Evolutionary conservation across 2,113 vertebrate species (phyloP), one percentile per base, ranked within the genome.

Genomic region (Setophaga petechia): DNA sequence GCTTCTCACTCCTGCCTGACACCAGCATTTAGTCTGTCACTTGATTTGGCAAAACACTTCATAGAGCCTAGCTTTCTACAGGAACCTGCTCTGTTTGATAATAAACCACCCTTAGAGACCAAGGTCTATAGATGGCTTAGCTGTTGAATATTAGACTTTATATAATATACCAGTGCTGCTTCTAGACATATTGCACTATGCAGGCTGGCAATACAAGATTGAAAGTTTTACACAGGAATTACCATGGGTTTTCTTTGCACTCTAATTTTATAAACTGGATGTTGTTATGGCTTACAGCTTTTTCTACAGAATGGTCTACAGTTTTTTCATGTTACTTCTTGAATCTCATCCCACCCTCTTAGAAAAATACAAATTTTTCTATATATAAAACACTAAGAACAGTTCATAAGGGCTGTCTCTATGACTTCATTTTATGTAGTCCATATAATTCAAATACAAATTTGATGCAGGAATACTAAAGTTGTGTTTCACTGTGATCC

Each of bases 161-260:
- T 55, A 8, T 43, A 46, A 72, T 27, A 59, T 71, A 78, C 4
- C 19, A 71, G 11, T 55, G 19, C 11, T 69, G 23, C 14, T 17
- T 39, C 31, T 30, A 44, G 47, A n/a, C 1, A 35, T 49, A 33
- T 11, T 58, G 18, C 28, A 49, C 6, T n/a, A 21, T 87, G 22
- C 28, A 87, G 35, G 46, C 51, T 87, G 37, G 9, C 4, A 77
- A 54, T 54, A 81, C 9, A 47, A 7, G 16, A 52, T 49, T 74
- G 52, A 57, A 89, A 51, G 4, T 5, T 44, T 77, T 65, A 3
- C 61, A 18, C 7, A 39, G 33, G 27, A 83, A 65, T 89, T 57
- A 21, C 30, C 3, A 9, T 1, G 0, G 9, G 2, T 33, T 31
- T 43, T 61, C 65, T 80, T 62, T 5, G 49, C 11, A 30, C 23